These are phyloP conservation scores for Xestia rhomboidea DNA, from an alignment of 2,888 invertebrate genomes.

Conservation along the genomic window DNA sequence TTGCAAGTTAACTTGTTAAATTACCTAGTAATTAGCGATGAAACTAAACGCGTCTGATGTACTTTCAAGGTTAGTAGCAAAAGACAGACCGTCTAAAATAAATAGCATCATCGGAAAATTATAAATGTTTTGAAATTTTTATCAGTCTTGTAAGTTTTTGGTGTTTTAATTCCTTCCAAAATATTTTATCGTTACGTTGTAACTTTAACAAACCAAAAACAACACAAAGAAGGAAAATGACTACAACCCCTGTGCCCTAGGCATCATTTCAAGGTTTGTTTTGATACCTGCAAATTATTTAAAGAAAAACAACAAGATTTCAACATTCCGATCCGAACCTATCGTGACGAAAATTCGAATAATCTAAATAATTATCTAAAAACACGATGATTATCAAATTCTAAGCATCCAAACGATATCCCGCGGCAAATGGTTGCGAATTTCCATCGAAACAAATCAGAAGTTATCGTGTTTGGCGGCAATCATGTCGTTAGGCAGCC, in stretches of 20 bases:
- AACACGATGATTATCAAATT: constrained; percentile 61
- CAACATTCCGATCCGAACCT: constrained; percentile 23
- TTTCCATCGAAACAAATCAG: constrained; percentile 54
- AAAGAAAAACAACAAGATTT: constrained; percentile 24
- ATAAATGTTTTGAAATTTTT: not conserved
- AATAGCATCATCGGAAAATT: not conserved
- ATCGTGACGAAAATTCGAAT: constrained; percentile 45
- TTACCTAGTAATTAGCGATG: constrained; percentile 62
- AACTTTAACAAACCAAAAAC: not conserved
- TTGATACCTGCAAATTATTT: not conserved
- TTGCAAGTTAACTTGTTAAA: constrained; percentile 69
- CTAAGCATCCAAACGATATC: constrained; percentile 51
- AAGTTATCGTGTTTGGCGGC: constrained; percentile 60
- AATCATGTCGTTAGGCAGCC: constrained; percentile 62
- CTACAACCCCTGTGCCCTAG: not conserved
- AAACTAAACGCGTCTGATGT: constrained; percentile 49
- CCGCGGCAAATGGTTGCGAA: constrained; percentile 50
- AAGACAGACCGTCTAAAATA: constrained; percentile 34
- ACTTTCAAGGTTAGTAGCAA: constrained; percentile 53
- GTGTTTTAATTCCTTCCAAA: not conserved
- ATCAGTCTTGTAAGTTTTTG: not conserved
- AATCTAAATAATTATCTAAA: constrained; percentile 45
- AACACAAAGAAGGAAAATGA: not conserved
- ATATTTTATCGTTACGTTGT: not conserved
- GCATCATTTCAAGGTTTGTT: constrained; percentile 41